Conservation (phyloP, 1,140 invertebrate genomes). For the Drosophila saltans region DNA sequence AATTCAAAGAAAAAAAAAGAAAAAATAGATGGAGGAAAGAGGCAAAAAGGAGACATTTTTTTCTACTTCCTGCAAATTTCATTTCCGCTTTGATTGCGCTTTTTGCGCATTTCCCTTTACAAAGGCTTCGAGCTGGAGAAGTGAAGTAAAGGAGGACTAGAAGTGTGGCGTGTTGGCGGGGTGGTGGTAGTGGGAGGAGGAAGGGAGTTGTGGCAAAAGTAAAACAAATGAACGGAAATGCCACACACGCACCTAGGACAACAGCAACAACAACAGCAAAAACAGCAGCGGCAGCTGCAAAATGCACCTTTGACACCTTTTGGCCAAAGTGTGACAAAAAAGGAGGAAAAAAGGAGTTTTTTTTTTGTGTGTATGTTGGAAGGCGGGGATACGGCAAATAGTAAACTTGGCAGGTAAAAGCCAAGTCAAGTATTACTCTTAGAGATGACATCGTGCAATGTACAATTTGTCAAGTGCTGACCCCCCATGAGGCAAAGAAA, state of each 20-base stretch:
- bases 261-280: constrained; percentile 50
- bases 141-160: constrained; percentile 12
- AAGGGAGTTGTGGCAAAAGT: constrained; percentile 60
- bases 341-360: constrained; percentile 5
- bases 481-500: background rate
- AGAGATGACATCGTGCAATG: constrained; percentile 44
- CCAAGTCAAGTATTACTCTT: constrained; percentile 2
- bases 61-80: constrained; percentile 77
- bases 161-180: background rate
- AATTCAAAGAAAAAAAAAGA: constrained; percentile 44
- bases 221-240: constrained; percentile 82
- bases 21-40: constrained; percentile 11
- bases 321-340: constrained; percentile 74
- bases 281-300: constrained; percentile 25
- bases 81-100: constrained; percentile 82
- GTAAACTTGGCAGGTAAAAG: constrained; percentile 22
- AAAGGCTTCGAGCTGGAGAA: background rate
- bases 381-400: constrained; percentile 7
- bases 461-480: background rate
- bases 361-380: too few species aligned
- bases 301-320: constrained; percentile 79
- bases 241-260: constrained; percentile 70
- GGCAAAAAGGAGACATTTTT: constrained; percentile 22
- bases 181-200: background rate
- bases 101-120: constrained; percentile 67